phyloP scores from a whole-genome alignment of 2,113 vertebrate species.

The Capra hircus region DNA sequence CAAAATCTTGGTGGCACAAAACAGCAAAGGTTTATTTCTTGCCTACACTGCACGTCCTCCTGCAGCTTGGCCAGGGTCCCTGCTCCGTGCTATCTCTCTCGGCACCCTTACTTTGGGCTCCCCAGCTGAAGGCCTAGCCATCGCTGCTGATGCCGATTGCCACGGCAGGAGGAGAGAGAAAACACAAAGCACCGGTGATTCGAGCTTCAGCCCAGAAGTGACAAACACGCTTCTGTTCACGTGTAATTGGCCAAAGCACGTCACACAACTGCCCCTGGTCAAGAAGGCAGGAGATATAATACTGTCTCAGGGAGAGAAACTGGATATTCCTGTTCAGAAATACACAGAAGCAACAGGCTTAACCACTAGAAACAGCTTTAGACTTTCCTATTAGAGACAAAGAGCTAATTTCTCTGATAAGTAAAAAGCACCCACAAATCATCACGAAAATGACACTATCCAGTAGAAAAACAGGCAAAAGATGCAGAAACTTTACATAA shows the following conservation, averaged over 20 bases:
- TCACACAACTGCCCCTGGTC: not conserved
- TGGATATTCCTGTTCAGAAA: not conserved
- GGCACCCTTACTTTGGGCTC: not conserved
- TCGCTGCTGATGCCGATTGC: not conserved
- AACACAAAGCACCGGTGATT: accelerated
- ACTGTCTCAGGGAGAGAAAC: not conserved
- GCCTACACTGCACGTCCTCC: not conserved
- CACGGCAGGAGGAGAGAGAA: not conserved
- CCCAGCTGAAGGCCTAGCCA: not conserved
- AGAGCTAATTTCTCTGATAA: not conserved
- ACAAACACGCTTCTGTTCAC: not conserved
- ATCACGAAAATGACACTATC: not conserved
- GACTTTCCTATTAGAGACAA: not conserved
- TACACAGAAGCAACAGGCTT: not conserved
- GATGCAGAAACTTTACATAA: not conserved
- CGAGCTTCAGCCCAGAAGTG: not conserved
- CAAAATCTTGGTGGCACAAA: not conserved
- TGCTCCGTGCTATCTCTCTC: not conserved
- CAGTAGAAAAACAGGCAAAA: not conserved
- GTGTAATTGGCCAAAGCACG: not conserved
- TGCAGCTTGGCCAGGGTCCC: not conserved
- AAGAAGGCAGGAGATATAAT: too few relatives aligned
- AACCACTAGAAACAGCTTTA: not conserved
- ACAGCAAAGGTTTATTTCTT: not conserved
- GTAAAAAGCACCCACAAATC: not conserved